phyloP scores from a whole-genome alignment of 2,797 vertebrate genomes.

The Forpus xanthops region DNA sequence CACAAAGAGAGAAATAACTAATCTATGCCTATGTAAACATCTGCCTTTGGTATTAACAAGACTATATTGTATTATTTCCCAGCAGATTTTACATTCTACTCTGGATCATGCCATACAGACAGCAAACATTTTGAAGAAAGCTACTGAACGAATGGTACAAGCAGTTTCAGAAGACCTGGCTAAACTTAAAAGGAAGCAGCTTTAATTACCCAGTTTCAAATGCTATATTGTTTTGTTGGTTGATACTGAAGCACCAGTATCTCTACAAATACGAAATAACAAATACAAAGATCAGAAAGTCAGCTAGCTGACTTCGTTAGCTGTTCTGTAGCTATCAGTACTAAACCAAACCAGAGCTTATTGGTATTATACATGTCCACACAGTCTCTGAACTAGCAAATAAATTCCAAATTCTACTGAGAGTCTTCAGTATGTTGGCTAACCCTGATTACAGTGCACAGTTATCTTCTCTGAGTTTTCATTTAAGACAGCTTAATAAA shows the following conservation, averaged over 20 bases:
- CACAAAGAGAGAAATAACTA: not conserved
- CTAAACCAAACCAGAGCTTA: not conserved
- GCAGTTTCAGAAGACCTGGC: conserved; percentile 84
- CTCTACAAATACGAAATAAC: not conserved
- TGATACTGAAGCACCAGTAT: not conserved
- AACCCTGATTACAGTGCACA: not conserved
- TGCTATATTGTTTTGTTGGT: not conserved
- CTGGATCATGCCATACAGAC: conserved; percentile 87
- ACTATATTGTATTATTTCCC: not conserved
- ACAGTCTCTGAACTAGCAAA: not conserved
- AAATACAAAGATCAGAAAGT: not conserved
- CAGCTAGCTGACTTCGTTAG: not conserved
- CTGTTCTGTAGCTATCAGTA: not conserved
- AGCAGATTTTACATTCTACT: conserved; percentile 82
- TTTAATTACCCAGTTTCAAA: conserved; percentile 2
- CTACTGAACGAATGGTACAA: conserved; percentile 86
- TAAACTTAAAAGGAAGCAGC: conserved; percentile 67
- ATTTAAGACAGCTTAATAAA: not conserved
- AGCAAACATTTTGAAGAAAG: conserved; percentile 85
- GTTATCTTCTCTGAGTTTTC: not conserved
- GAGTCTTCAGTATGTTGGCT: not conserved
- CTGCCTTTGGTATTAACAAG: not conserved
- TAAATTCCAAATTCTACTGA: not conserved
- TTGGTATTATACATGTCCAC: not conserved
- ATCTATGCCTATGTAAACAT: not conserved